A percentile compares a stretch with the other conserved stretches of the same genome.
These are phyloP conservation scores for Cremastinae sp. DNA, from an alignment of 2,888 invertebrate species.

Conservation along the genomic window DNA sequence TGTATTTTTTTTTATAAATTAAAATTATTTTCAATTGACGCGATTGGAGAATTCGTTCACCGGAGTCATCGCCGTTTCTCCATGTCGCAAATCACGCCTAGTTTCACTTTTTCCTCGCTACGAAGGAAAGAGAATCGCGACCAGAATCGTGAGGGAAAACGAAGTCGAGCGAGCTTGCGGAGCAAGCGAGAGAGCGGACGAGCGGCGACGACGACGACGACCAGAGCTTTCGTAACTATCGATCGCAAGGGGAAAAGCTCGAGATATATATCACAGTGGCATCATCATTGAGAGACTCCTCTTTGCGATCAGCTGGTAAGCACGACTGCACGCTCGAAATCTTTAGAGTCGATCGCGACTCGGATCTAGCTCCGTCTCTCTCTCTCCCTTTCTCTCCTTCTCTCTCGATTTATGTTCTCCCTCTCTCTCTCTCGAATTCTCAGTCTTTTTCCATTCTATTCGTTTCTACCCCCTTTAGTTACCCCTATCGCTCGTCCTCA, in stretches of 20 bases:
- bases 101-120: constrained; percentile 19
- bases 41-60: too few species aligned
- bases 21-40: constrained; percentile 2
- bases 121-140: not conserved
- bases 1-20: not conserved
- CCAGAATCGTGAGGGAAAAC: not conserved
- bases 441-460: constrained; percentile 1
- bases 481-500: not conserved
- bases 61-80: constrained; percentile 31
- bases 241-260: constrained; percentile 49
- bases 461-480: constrained; percentile 6
- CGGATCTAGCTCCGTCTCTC: constrained; percentile 45
- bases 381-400: constrained; percentile 37
- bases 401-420: too few species aligned
- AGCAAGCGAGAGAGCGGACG: constrained; percentile 7
- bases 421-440: constrained; percentile 11
- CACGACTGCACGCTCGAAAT: constrained; percentile 64
- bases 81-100: constrained; percentile 13
- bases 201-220: constrained; percentile 1
- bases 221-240: constrained; percentile 37
- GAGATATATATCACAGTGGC: constrained; percentile 49
- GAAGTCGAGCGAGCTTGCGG: not conserved
- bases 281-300: constrained; percentile 31
- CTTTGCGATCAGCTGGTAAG: constrained; percentile 68
- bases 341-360: constrained; percentile 61